These are phyloP conservation scores for Dipodomys spectabilis DNA, from an alignment of 2,113 vertebrate genomes.

Conservation along the genomic window DNA sequence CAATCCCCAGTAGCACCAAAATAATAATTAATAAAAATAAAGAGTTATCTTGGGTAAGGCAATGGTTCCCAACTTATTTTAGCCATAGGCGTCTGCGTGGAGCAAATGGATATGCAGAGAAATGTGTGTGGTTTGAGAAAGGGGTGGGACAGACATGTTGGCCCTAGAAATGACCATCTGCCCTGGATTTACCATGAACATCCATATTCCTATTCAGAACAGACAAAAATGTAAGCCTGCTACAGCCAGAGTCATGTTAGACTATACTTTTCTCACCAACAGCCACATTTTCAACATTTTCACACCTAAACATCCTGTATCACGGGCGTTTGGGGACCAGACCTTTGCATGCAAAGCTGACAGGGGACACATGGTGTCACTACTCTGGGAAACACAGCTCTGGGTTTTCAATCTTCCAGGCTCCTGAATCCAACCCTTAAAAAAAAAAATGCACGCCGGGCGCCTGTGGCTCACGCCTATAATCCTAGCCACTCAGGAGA, in stretches of 20 bases:
- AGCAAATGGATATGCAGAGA: background rate
- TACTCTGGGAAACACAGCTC: background rate
- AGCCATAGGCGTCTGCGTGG: background rate
- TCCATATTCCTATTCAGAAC: background rate
- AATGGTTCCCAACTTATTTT: background rate
- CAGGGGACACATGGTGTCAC: background rate
- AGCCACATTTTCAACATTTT: background rate
- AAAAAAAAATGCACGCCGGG: too few relatives aligned
- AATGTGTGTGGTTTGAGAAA: background rate
- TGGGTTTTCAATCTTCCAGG: background rate
- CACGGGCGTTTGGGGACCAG: background rate
- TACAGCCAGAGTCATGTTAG: conserved; percentile 2
- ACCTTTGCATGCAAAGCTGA: background rate
- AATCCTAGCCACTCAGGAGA: too few relatives aligned
- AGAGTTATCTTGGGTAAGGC: background rate
- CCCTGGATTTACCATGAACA: background rate
- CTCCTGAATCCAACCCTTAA: background rate
- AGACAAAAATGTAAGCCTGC: background rate
- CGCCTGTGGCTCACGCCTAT: too few relatives aligned
- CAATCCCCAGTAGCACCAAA: too few relatives aligned
- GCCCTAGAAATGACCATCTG: background rate
- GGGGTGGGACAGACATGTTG: background rate
- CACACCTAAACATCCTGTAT: background rate
- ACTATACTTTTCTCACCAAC: background rate
- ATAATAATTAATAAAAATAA: background rate